Base-by-base conservation (phyloP, 2,113 vertebrate genomes). In the Onychorhynchus coronatus region DNA sequence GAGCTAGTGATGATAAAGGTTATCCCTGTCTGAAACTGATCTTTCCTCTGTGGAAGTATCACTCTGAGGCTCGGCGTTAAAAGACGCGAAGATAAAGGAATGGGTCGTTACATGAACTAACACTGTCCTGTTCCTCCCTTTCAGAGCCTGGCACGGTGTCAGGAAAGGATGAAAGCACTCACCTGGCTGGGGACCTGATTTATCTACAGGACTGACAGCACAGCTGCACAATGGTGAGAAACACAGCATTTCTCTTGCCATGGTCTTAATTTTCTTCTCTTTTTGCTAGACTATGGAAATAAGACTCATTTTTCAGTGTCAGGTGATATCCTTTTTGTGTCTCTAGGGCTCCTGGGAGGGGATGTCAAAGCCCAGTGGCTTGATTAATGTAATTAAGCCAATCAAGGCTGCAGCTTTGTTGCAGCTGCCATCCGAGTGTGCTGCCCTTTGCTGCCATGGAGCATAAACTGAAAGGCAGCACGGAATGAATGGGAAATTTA, bases 11-110 rank as follows among this genome's bases (percentile, higher is more conserved):
- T 97, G 97, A 97, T 80, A 47, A n/a, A 82, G 76, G 97, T 98
- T 98, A 98, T 97, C 97, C 97, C 97, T 97, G 97, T 95, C 98
- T 93, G 98, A 98, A 91, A 27, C 16, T 3, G 14, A 12, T 27
- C 28, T 73, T 83, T 77, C 6, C 5, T 8, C 28, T 98, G 98
- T 97, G 83, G 97, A 98, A 91, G 19, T 33, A 2, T n/a, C 24
- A 72, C 7, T 62, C 97, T 98, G 98, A 98, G 88, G 97, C 97
- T 97, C 97, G 93, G 89, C 91, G 1, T 22, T 55, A 15, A 37
- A 37, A 18, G 9, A 20, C 12, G 1, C 16, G 17, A 13, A 56
- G 12, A 31, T 13, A 2, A 39, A 70, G 46, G 21, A 18, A 3
- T 2, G 2, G 5, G 30, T 20, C 53, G 33, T 10, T 63, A 14